phyloP scores from a whole-genome alignment of 2,888 invertebrate genomes.

The Dryobota labecula region DNA sequence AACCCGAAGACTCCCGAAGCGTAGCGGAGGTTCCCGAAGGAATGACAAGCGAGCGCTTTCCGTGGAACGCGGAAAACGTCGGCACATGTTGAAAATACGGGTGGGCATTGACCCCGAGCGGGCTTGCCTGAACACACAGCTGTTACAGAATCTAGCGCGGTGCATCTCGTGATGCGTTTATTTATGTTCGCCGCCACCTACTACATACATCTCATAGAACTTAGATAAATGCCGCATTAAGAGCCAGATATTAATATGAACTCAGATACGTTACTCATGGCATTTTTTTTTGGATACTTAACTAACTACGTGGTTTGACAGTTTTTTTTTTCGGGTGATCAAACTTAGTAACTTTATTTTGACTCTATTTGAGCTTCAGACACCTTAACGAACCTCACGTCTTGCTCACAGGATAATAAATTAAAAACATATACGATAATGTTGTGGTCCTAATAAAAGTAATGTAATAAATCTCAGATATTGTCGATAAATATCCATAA shows the following conservation, averaged over 20 bases:
- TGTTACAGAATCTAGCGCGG: conserved; percentile 86
- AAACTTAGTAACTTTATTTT: not conserved
- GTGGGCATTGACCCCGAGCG: conserved; percentile 89
- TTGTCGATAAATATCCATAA: conserved; percentile 39
- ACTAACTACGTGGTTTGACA: not conserved
- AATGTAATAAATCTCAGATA: conserved; percentile 35
- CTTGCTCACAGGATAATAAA: not conserved
- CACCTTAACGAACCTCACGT: not conserved
- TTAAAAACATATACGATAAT: conserved; percentile 5
- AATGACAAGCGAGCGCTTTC: conserved; percentile 87
- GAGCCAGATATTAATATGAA: conserved; percentile 53
- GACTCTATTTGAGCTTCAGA: not conserved
- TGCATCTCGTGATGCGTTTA: conserved; percentile 83
- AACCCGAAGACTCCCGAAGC: conserved; percentile 76
- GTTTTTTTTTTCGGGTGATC: conserved; percentile 3
- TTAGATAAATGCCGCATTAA: conserved; percentile 62
- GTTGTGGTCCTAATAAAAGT: conserved; percentile 18
- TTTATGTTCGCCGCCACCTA: conserved; percentile 76
- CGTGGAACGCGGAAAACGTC: conserved; percentile 90
- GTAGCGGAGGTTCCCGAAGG: conserved; percentile 83
- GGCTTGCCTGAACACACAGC: conserved; percentile 84
- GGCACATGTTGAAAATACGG: conserved; percentile 90
- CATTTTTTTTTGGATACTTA: conserved; percentile 11
- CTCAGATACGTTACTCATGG: conserved; percentile 21
- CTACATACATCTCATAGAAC: conserved; percentile 72